Evolutionary conservation across 2,888 invertebrate genomes (phyloP), one percentile per base, ranked within the genome.

Genomic region (Archaeoteleia sp.): DNA sequence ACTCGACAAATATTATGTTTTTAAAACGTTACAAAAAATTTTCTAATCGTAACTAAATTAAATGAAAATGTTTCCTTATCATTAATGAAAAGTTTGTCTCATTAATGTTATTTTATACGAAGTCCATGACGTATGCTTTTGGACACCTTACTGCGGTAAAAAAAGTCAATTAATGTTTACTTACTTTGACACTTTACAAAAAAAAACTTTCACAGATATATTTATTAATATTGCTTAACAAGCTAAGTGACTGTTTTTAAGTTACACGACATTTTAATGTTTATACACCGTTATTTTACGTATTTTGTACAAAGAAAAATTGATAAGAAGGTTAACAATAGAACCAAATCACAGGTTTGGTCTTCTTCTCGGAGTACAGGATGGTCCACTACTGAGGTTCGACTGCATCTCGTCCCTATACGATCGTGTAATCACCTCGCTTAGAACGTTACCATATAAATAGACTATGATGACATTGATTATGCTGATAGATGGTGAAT

Each of bases 381-480:
- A 73, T 74, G 61, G 69, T 61, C 49, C 66, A 51, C 73, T 66
- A 76, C 75, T 77, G 74, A 58, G 46, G 51, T 30, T 32, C 53
- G 66, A 72, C 71, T 68, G 68, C 58, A 72, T 67, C 65, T 60
- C 67, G 70, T 73, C 75, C 74, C 74, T 70, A 70, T 70, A 68
- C 71, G 73, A 66, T 71, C 73, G 71, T 67, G 74, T 76, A 79
- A 77, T 77, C 76, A 74, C 71, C 73, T 74, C 75, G 65, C 73
- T 72, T 68, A 69, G 63, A 68, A 74, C 71, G 71, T 73, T 60
- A 72, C 68, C 72, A 71, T 75, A 78, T 76, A 78, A 79, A 79
- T 79, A 76, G 78, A 73, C 68, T 70, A 61, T 75, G 74, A 76
- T 77, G 72, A 71, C 71, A 72, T 70, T 75, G 74, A 77, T 76